phyloP scores from a whole-genome alignment of 2,888 invertebrate genomes.

The Eupelmus urozonus region DNA sequence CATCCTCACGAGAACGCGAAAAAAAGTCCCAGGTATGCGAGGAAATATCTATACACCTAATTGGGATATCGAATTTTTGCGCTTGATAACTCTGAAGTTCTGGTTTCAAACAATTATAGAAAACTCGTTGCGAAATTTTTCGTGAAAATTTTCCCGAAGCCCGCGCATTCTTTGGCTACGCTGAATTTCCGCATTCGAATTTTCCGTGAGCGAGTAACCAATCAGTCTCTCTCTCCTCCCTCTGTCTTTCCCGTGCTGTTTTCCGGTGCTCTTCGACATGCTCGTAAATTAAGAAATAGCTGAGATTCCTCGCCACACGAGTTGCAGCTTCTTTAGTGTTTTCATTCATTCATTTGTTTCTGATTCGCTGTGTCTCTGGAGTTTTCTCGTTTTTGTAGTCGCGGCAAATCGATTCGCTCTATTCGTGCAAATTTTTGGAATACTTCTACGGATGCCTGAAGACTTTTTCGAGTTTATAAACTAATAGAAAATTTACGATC shows the following conservation, averaged over 20 bases:
- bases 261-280: not conserved
- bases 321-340: not conserved
- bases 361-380: not conserved
- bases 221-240: constrained; percentile 6
- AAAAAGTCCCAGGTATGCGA: too few relatives aligned
- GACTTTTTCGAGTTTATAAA: too few relatives aligned
- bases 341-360: not conserved
- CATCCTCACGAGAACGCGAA: too few relatives aligned
- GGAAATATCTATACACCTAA: too few relatives aligned
- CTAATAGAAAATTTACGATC: too few relatives aligned
- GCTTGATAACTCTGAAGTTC: too few relatives aligned
- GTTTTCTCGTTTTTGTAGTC: not conserved
- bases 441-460: not conserved
- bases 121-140: too few relatives aligned
- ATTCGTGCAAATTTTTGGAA: not conserved
- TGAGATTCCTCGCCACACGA: constrained; percentile 16
- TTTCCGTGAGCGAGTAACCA: not conserved
- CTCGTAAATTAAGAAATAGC: constrained; percentile 35
- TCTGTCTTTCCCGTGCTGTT: too few relatives aligned
- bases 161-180: not conserved
- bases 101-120: too few relatives aligned
- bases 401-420: not conserved
- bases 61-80: too few relatives aligned
- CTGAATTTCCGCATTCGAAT: not conserved
- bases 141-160: too few relatives aligned